Evolutionary conservation across 2,113 vertebrate species (phyloP), one percentile per base, ranked within the genome.

Genomic region (rabbit (Oryctolagus cuniculus)): DNA sequence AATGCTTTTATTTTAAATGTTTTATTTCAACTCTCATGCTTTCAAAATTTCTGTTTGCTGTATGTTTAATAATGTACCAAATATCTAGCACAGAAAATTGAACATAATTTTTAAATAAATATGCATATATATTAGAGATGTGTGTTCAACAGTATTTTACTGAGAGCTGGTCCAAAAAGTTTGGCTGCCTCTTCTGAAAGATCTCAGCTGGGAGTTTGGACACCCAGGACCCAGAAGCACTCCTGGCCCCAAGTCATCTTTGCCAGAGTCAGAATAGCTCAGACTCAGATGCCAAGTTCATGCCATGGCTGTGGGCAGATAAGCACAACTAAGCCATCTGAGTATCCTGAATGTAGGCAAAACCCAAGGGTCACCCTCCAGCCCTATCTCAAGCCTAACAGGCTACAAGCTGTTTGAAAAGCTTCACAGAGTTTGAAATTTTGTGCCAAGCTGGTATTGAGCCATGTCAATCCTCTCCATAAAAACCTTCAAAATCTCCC

Each of bases 221-320:
- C 95, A 69, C 25, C 55, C 70, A 58, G 25, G 80, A 66, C 29
- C 84, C 87, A 87, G 58, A 63, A 75, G 75, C 12, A 9, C 69
- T 87, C 64, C 79, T 51, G 83, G 75, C n/a, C 88, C 87, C 84
- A 4, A 29, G 31, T 49, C 75, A 29, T 93, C 82, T 96, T 58
- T 93, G 89, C 93, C 93, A 89, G 36, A 93, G 53, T 84, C 81
- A 55, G 25, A 80, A 77, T 29, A 69, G 27, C 83, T 89, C 83
- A 49, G 49, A 66, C 21, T 89, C 49, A 49, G 31, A 55, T 75
- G 96, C 95, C 97, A 98, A 94, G 29, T 95, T 89, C 64, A 67
- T 72, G 74, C 64, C 63, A 63, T 91, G 95, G 93, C 79, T 84
- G 64, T 6, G 1, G 53, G 27, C 69, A 97, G 96, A 97, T 96